Base-by-base conservation (phyloP, 2,797 vertebrate species). In the Sciurus carolinensis region DNA sequence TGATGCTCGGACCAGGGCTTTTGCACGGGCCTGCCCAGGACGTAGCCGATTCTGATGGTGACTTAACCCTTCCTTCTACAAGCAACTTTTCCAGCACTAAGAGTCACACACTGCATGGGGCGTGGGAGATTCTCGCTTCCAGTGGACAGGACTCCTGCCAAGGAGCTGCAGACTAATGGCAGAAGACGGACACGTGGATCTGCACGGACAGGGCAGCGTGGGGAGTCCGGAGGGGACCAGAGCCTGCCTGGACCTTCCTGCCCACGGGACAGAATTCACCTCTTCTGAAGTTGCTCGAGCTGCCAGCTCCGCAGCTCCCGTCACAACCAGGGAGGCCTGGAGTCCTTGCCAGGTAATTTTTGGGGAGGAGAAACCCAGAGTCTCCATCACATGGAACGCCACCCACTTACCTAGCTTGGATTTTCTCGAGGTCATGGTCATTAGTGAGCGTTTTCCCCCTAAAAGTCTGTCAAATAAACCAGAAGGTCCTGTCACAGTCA, bases 291-390 rank as follows among this genome's bases (percentile, higher is more conserved):
- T 3, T 2, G 1, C 6, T 28, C 3, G 0, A 7, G 62, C 15
- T 28, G 36, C 17, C 66, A 17, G 72, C 52, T 66, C 95, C 47
- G 28, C 8, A 24, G 28, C 44, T 84, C 18, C 28, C 2, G 0
- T 22, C 20, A 22, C 47, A 36, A n/a, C 15, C n/a, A 0, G 0
- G 0, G 89, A 79, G 39, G n/a, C 39, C 87, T 17, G 22, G n/a
- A 22, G 36, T n/a, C 22, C 77, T 81, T 0, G 0, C 44, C 47
- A 30, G 33, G 18, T 77, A 28, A 42, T 57, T 85, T 12, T 11
- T 1, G 17, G 64, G 20, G 64, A 52, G 69, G 28, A 89, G 5
- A 11, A 4, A 10, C 54, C 2, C 14, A n/a, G 69, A 6, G 13
- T 24, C 44, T 75, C 54, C 42, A 10, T 64, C 83, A 30, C 13